Percentiles rank a stretch among this genome's conserved stretches.
These are phyloP conservation scores for Peromyscus eremicus DNA, from an alignment of 2,797 vertebrate genomes.

Conservation along the genomic window DNA sequence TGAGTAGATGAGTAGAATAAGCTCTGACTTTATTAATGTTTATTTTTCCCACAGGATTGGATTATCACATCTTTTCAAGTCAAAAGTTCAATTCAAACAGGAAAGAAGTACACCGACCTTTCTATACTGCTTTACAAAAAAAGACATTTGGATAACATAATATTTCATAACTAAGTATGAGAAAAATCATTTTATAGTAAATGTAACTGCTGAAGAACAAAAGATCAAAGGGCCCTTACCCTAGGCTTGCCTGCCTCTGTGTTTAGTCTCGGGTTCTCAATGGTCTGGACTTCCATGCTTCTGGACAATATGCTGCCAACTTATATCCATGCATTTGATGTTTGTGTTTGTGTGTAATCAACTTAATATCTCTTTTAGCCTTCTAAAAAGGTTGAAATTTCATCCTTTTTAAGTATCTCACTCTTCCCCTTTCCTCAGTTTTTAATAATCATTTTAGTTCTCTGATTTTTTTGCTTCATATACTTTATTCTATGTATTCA, in stretches of 20 bases:
- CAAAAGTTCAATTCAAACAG: neutral
- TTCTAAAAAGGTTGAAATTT: neutral
- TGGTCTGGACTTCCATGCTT: neutral
- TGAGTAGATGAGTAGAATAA: neutral
- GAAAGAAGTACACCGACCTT: neutral
- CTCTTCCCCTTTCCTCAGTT: neutral
- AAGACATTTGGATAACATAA: neutral
- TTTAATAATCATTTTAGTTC: neutral
- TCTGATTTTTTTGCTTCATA: neutral
- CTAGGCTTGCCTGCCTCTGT: neutral
- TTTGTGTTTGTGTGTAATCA: neutral
- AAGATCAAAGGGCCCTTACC: neutral
- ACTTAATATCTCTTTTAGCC: neutral
- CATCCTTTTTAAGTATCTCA: neutral
- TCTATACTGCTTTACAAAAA: neutral
- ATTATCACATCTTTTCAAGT: constrained; percentile 20
- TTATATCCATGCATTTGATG: neutral
- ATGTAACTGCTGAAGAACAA: neutral
- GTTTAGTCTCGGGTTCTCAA: neutral
- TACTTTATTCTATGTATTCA: neutral
- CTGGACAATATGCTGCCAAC: neutral
- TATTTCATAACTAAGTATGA: neutral
- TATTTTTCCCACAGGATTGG: neutral
- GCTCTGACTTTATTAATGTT: neutral
- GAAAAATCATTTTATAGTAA: neutral